Evolutionary conservation across 2,888 invertebrate species (phyloP), one percentile per base, ranked within the genome.

Genomic region (Nephrotoma flavescens): DNA sequence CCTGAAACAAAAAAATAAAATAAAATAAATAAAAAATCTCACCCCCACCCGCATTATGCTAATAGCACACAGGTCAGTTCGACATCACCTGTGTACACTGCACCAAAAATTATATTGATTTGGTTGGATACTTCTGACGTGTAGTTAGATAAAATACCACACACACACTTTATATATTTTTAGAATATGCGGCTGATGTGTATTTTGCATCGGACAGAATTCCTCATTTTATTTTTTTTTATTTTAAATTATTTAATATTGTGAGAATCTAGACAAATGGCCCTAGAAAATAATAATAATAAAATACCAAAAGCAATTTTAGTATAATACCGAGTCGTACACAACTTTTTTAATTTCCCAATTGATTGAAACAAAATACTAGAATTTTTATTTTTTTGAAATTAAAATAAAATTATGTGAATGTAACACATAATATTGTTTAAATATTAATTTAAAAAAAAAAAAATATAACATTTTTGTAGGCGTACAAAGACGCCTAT

Each of bases 231-330:
- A 31, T 71, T 31, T 3, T 31, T 57, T 57, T 71, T 11, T 11
- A 9, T 86, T 86, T 86, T 86, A 71, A 86, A 86, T 83, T 87
- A 87, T 87, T 87, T 87, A 87, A 86, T 47, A 87, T 52, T 87
- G 87, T 87, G 87, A 83, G 87, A 87, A 87, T 41, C 47, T 41
- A 83, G 11, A 45, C 87, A 87, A 45, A 87, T 87, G 87, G 15
- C 42, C 83, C 42, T n/a, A 15, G 42, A 86, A 83, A 31, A 71
- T 71, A 71, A 71, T 71, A 31, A 44, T 44, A 44, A 44, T 44
- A 11, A 44, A 71, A 31, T 31, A 71, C 31, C 31, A 31, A 71
- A 71, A 71, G 71, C 71, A 71, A 4, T 19, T 31, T 52, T 71
- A 31, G 9, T 71, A 71, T 71, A 71, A 19, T 57, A 71, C 31